Evolutionary conservation across 2,113 vertebrate species (phyloP).

Genomic region (Panthera uncia): DNA sequence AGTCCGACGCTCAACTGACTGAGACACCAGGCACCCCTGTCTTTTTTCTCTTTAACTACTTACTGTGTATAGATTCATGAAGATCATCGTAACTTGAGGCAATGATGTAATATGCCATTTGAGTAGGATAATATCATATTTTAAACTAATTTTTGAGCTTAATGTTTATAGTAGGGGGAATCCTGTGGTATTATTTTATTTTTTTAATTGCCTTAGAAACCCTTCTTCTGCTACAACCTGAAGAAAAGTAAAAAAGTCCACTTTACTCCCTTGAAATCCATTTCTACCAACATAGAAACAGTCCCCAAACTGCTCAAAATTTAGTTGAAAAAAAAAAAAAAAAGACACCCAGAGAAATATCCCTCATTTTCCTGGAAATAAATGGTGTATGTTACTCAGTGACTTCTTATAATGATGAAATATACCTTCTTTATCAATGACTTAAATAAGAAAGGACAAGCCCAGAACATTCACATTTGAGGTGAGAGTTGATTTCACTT

Average conservation of each 20-base stretch:
- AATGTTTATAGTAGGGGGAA: neutral
- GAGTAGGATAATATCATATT: neutral
- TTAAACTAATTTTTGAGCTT: neutral
- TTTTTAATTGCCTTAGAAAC: neutral
- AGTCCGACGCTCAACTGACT: too few species aligned
- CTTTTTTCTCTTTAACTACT: neutral
- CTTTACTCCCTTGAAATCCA: neutral
- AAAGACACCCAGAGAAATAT: neutral
- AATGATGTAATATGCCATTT: neutral
- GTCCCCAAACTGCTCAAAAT: neutral
- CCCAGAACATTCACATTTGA: neutral
- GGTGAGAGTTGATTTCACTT: neutral
- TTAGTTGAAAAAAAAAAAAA: neutral
- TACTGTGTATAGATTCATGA: neutral
- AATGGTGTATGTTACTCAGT: neutral
- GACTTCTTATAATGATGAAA: conserved; percentile 7
- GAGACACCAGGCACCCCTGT: neutral
- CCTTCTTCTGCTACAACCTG: neutral
- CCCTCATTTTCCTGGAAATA: neutral
- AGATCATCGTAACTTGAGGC: neutral
- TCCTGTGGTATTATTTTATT: neutral
- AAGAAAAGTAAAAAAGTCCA: neutral
- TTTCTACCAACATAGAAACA: neutral
- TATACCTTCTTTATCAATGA: neutral
- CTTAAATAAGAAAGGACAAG: conserved; percentile 44